These are phyloP conservation scores for Lipotes vexillifer DNA, from an alignment of 2,113 vertebrate genomes.

Conservation along the genomic window DNA sequence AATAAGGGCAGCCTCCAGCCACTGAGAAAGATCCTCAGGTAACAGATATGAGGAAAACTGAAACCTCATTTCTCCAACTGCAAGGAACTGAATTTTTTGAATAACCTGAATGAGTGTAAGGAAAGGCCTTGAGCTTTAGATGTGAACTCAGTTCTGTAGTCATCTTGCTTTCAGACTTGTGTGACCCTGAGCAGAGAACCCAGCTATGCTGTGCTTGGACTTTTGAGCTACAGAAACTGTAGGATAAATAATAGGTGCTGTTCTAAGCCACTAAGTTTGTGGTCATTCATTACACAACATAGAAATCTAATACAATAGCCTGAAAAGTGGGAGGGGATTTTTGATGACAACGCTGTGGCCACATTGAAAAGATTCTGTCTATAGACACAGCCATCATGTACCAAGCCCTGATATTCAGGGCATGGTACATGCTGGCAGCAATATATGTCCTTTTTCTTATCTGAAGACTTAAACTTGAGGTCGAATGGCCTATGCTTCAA, in stretches of 20 bases:
- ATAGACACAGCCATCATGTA: neutral
- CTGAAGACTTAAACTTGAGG: neutral
- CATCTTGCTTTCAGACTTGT: neutral
- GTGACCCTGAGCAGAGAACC: neutral
- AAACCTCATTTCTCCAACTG: neutral
- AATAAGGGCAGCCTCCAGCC: neutral
- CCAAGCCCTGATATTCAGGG: rapidly evolving
- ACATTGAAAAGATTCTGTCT: neutral
- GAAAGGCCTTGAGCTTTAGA: neutral
- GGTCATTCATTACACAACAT: neutral
- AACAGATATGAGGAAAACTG: neutral
- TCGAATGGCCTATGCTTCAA: neutral
- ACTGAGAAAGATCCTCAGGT: neutral
- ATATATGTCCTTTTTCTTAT: neutral
- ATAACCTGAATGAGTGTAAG: neutral
- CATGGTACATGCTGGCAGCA: neutral
- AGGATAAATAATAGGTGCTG: neutral
- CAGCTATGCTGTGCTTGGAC: neutral
- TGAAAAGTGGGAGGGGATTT: neutral
- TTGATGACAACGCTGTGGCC: neutral
- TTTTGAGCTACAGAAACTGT: neutral
- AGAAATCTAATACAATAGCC: neutral
- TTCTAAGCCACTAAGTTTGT: neutral
- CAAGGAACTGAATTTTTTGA: neutral
- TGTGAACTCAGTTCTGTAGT: neutral